Evolutionary conservation across 2,888 invertebrate genomes (phyloP).

Genomic region (Himalopsyche kuldschensis): DNA sequence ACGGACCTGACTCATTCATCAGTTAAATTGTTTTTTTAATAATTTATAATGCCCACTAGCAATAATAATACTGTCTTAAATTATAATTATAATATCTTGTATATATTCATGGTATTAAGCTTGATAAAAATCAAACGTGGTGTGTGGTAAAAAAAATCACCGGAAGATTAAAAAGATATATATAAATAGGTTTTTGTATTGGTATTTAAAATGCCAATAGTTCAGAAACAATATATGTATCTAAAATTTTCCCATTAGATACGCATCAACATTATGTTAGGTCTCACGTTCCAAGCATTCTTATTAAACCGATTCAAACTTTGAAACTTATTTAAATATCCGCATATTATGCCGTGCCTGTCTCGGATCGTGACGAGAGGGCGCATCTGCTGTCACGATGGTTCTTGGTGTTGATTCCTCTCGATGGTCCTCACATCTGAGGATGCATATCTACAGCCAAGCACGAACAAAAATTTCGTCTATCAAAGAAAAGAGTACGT

Average conservation of each 20-base stretch:
- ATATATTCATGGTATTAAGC: too few species aligned
- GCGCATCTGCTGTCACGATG: constrained; percentile 21
- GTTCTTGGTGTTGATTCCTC: not conserved
- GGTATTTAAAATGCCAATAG: not conserved
- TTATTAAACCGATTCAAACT: not conserved
- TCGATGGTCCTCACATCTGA: not conserved
- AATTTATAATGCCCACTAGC: too few species aligned
- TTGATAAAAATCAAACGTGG: too few species aligned
- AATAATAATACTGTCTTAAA: too few species aligned
- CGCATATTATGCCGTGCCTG: not conserved
- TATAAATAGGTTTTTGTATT: too few species aligned
- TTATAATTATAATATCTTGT: too few species aligned
- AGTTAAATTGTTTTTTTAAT: too few species aligned
- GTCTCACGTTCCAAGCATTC: not conserved
- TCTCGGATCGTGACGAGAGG: not conserved
- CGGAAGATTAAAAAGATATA: too few species aligned
- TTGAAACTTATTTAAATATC: not conserved
- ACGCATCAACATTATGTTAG: not conserved
- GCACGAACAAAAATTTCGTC: not conserved
- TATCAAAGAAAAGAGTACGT: too few species aligned
- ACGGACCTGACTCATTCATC: too few species aligned
- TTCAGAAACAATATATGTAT: not conserved
- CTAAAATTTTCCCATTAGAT: not conserved
- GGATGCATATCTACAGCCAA: not conserved
- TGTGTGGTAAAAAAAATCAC: too few species aligned